Evolutionary conservation across 2,113 vertebrate species (phyloP), one percentile per base, ranked within the genome.

Genomic region (Ranitomeya variabilis): DNA sequence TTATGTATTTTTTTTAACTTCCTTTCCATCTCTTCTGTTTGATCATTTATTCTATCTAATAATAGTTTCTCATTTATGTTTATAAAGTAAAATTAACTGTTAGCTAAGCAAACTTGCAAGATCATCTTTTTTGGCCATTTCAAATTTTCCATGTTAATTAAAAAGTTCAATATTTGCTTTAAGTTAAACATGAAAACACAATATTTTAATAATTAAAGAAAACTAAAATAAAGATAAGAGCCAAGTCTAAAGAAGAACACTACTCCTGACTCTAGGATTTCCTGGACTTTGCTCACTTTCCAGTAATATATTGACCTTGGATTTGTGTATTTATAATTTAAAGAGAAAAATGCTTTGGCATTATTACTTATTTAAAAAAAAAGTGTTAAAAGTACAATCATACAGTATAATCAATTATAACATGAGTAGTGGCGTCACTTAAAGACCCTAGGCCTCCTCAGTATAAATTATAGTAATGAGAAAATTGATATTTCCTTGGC

Each of bases 161-260:
- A 81, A 81, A 81, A 62, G 26, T 62, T 37, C 57, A 81, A 81
- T 81, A 81, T 81, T 81, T 81, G 57, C 11, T 81, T 81, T 81
- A 13, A 23, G 31, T 81, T 62, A n/a, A 80, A 81, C 26, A 62
- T 8, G 26, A 14, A 16, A 62, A 45, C 59, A 81, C 13, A 81
- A 64, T 37, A 62, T 15, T 37, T 81, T 76, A 62, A 62, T 81
- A 81, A 62, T 81, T 62, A 81, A 81, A 81, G 26, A 80, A 62
- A 12, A 62, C 37, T 62, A 15, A 31, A 62, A 62, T 45, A 62
- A 81, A 81, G 51, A 60, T 31, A 62, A 37, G 80, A 60, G 45
- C 19, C 37, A 60, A 81, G 57, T 37, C 59, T 62, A 64, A 45
- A 45, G 14, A 59, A 80, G 78, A 59, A 59, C 11, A 26, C 21